These are phyloP conservation scores for Penelope pileata DNA, from an alignment of 2,113 vertebrate genomes.

Conservation along the genomic window DNA sequence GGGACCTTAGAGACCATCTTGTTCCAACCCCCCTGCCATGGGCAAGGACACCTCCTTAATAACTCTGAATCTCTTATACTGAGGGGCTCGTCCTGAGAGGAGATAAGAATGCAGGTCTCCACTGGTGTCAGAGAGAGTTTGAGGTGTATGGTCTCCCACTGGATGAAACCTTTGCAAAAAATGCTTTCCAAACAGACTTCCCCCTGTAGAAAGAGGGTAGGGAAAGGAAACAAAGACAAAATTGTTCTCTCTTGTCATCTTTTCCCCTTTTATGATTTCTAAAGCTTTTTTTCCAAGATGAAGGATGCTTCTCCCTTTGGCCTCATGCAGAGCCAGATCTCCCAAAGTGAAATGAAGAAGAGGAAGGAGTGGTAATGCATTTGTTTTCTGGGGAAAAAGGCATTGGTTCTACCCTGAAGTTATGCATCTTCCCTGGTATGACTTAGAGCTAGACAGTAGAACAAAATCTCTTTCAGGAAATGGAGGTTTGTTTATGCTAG, in stretches of 20 bases:
- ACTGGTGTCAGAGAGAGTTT: neutral
- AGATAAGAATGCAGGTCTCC: neutral
- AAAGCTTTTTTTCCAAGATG: neutral
- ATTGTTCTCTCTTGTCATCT: neutral
- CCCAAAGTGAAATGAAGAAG: neutral
- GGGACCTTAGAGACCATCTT: too few relatives aligned
- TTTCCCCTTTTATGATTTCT: neutral
- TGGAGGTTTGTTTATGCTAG: neutral
- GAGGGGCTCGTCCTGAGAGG: neutral
- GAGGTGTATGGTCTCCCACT: neutral
- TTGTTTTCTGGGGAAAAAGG: neutral
- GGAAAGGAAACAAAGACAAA: neutral
- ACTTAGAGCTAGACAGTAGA: neutral
- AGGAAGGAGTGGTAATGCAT: neutral
- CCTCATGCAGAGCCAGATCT: neutral
- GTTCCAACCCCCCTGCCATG: too few relatives aligned
- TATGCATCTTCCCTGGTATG: neutral
- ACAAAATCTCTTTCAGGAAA: neutral
- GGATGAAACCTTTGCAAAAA: neutral
- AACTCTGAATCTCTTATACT: neutral
- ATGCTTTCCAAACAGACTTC: neutral
- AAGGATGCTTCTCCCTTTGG: neutral
- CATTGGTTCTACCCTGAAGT: neutral
- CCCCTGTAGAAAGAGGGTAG: neutral
- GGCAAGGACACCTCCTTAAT: too few relatives aligned